Conservation (phyloP, 2,797 vertebrate species). For the Paguma larvata region DNA sequence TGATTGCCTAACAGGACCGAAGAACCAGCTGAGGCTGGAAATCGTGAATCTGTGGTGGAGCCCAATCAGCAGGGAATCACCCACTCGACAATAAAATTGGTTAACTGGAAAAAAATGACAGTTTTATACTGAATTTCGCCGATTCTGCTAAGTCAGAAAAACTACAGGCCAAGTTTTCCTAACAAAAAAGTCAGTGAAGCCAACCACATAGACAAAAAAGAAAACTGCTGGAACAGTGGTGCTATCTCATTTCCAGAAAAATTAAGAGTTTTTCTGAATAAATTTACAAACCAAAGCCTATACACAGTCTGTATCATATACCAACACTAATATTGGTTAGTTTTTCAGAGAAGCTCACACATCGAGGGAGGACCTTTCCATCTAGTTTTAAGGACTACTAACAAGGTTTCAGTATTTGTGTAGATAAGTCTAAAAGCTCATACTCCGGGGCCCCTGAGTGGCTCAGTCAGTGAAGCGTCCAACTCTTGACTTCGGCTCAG, state of each 20-base stretch:
- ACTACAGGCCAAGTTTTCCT: constrained; percentile 1
- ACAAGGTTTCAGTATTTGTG: neutral
- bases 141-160: constrained; percentile 26
- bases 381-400: neutral
- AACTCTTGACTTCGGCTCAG: too few species aligned
- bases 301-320: neutral
- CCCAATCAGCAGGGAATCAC: neutral
- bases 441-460: too few species aligned
- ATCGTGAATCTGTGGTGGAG: constrained; percentile 27
- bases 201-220: constrained; percentile 26
- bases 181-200: constrained; percentile 46
- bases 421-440: neutral
- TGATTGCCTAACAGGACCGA: neutral
- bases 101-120: constrained; percentile 58
- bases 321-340: neutral
- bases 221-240: constrained; percentile 41
- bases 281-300: neutral
- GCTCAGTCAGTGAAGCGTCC: too few species aligned
- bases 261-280: constrained; percentile 11
- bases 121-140: constrained; percentile 63
- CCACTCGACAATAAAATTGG: constrained; percentile 42
- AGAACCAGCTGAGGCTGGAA: constrained; percentile 3
- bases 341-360: neutral
- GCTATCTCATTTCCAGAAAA: constrained; percentile 44
- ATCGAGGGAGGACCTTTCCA: neutral